These are phyloP conservation scores for Gnatocerus cornutus DNA, from an alignment of 2,888 invertebrate species.

Conservation along the genomic window DNA sequence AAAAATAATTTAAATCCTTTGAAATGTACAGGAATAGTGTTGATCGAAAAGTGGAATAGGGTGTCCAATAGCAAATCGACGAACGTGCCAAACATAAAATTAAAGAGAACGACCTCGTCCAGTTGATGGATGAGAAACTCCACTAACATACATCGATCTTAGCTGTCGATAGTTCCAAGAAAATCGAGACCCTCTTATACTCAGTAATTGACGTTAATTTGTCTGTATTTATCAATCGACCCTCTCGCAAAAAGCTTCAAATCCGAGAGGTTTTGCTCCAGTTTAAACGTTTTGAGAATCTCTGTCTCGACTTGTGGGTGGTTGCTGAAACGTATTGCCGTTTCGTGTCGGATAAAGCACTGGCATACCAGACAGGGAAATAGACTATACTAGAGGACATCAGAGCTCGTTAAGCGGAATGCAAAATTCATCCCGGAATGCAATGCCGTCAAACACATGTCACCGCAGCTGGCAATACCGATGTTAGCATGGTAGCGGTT, in stretches of 20 bases:
- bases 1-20: constrained; percentile 48
- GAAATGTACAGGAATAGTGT: constrained; percentile 43
- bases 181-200: constrained; percentile 62
- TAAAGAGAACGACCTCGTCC: constrained; percentile 57
- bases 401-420: constrained; percentile 63
- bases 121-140: constrained; percentile 63
- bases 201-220: constrained; percentile 66
- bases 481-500: constrained; percentile 34
- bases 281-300: neutral
- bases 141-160: constrained; percentile 64
- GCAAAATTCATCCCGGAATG: constrained; percentile 62
- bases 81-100: constrained; percentile 58
- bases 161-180: constrained; percentile 62
- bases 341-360: constrained; percentile 17
- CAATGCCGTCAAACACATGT: constrained; percentile 62
- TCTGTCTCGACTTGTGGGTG: constrained; percentile 12
- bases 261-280: constrained; percentile 10
- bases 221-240: constrained; percentile 64
- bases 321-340: constrained; percentile 21
- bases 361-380: constrained; percentile 52
- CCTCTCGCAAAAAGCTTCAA: constrained; percentile 27
- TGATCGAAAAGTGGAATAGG: constrained; percentile 49
- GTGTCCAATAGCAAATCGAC: constrained; percentile 53
- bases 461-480: constrained; percentile 54
- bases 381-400: constrained; percentile 63